Evolutionary conservation across 1,140 invertebrate species (phyloP).

Genomic region (Rhynchophorus ferrugineus): DNA sequence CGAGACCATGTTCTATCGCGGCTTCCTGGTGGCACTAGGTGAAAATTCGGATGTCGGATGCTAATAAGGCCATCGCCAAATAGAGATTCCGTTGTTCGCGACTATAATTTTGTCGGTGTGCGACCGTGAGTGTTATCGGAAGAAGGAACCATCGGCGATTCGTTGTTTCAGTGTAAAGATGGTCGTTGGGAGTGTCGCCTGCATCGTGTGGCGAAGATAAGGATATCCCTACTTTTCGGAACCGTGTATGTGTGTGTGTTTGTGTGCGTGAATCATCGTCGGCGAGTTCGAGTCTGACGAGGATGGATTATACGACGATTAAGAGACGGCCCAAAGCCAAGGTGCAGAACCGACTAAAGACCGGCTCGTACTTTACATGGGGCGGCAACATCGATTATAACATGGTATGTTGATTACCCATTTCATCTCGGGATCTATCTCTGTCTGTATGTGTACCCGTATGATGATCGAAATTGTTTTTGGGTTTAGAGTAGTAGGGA

Average conservation of each 20-base stretch:
- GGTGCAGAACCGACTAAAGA: constrained; percentile 11
- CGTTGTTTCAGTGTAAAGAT: not conserved
- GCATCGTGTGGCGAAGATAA: too few relatives aligned
- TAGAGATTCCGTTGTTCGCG: not conserved
- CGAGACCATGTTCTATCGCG: too few relatives aligned
- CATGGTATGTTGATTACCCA: constrained; percentile 13
- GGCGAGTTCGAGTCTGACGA: not conserved
- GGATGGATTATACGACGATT: constrained; percentile 13
- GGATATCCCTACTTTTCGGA: too few relatives aligned
- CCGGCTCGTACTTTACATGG: constrained; percentile 15
- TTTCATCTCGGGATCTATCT: too few relatives aligned
- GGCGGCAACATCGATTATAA: constrained; percentile 9
- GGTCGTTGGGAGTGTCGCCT: too few relatives aligned
- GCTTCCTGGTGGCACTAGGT: too few relatives aligned
- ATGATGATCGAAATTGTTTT: too few relatives aligned
- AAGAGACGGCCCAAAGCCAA: constrained; percentile 16
- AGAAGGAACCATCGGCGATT: not conserved
- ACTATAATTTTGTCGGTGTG: not conserved
- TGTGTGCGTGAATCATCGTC: not conserved
- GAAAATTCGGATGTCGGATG: not conserved
- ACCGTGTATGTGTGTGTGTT: not conserved
- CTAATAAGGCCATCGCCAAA: not conserved
- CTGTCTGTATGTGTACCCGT: too few relatives aligned
- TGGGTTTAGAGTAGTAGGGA: too few relatives aligned
- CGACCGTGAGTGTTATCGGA: too few relatives aligned